A percentile compares a stretch with the other conserved stretches of the same genome.
Conservation (phyloP, 2,113 vertebrate genomes). For the Urocitellus parryii region DNA sequence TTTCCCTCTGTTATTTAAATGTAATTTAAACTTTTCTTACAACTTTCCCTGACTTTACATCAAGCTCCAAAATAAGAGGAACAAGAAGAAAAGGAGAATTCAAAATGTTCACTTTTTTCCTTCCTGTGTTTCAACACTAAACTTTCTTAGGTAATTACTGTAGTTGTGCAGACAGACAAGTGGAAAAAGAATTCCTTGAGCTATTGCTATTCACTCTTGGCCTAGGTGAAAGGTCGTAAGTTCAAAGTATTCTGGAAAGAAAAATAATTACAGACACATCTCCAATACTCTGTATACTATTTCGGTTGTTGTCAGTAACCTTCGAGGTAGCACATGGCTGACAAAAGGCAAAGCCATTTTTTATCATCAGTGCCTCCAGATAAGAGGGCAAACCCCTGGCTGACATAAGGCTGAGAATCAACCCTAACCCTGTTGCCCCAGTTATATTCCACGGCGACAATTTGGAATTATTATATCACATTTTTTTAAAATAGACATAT, state of each 20-base stretch:
- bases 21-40: slow-evolving; percentile 55
- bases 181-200: not conserved
- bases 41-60: slow-evolving; percentile 19
- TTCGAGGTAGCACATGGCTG: not conserved
- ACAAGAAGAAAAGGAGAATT: not conserved
- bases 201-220: not conserved
- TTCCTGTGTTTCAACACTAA: not conserved
- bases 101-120: not conserved
- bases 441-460: not conserved
- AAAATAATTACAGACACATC: not conserved
- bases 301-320: not conserved
- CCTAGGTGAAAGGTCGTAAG: not conserved
- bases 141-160: not conserved
- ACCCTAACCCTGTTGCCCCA: not conserved
- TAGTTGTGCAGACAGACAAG: not conserved
- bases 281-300: not conserved
- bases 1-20: not conserved
- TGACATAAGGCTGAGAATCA: not conserved
- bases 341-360: slow-evolving; percentile 22
- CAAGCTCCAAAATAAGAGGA: slow-evolving; percentile 9
- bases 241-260: not conserved
- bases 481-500: not conserved
- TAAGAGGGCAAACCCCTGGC: not conserved
- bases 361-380: not conserved
- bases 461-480: not conserved